Evolutionary conservation across 2,113 vertebrate species (phyloP), one percentile per base, ranked within the genome.

Genomic region (Lepus timidus): DNA sequence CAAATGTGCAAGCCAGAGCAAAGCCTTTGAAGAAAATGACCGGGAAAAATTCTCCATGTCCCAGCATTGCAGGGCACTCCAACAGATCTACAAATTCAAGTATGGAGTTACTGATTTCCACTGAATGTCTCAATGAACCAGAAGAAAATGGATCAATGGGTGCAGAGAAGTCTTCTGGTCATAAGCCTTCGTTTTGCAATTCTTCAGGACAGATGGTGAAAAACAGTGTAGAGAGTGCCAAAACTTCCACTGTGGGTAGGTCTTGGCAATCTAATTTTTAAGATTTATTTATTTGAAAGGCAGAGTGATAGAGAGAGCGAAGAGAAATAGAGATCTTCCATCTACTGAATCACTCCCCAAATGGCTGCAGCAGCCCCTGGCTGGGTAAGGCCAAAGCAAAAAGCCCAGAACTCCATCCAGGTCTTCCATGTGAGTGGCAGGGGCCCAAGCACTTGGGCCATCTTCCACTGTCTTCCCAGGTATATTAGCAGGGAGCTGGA

Each of bases 11-110:
- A 82, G 91, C 97, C 61, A 98, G 98, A 97, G 93, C 96, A 95
- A 99, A 99, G 93, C 89, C 98, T 29, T 93, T 98, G 88, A 99
- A 98, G 97, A 98, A 98, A 96, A 70, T 27, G 16, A 92, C 95
- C 16, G 98, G 97, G 83, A 98, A 98, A 89, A 98, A 98, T 74
- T 98, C 97, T 85, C 97, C 98, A 49, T 98, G 96, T 91, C 86
- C 36, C 14, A 86, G 81, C 25, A 95, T 76, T 4, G 23, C 97
- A 90, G 96, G 96, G 91, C 74, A 94, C 62, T 88, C 96, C 73
- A 97, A 95, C 93, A 98, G 98, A 91, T 97, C 97, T 68, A 29
- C 94, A 75, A 97, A 95, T 82, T 98, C 98, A 49, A 97, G 96
- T 85, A 74, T 29, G 39, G 98, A 98, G 90, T 90, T 95, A 19